Base-by-base conservation (phyloP, 1,140 invertebrate genomes). In the Drosophila ironensis region DNA sequence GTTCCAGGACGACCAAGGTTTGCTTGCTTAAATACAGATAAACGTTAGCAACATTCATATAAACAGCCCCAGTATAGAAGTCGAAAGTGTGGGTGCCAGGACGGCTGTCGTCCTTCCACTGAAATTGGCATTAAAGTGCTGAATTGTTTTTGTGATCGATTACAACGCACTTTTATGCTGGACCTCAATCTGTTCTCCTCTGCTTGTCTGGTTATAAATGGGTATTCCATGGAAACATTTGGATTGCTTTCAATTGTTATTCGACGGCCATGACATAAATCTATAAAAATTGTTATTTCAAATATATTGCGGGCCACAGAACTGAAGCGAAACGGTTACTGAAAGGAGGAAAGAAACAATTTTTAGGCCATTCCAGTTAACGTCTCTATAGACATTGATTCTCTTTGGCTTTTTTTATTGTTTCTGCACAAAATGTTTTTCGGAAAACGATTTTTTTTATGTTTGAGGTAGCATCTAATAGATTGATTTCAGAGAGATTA, bases 11-110 rank as follows among this genome's bases (percentile, higher is more conserved):
- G 54, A 25, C 38, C 63, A 52, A 46, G 54, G 78, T 84, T 72
- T 68, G 63, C 77, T 84, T 84, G 72, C 63, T 82, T 84, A 82
- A 82, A 82, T 77, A 76, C 75, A 76, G 77, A 82, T 82, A 82
- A 82, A 82, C 64, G 67, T 73, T 54, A 84, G 44, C 69, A 78
- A 77, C 72, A 82, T 70, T 66, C 61, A 77, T 70, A 68, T 56
- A 69, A 77, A 72, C 44, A 68, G 48, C 74, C 24, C 57, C 4
- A 14, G 30, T 28, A 45, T 28, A 20, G 9, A 11, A 37, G 5
- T 30, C 8, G 30, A 38, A 27, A 33, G 68, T 56, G 57, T 52
- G 14, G 56, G 47, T 12, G 41, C 9, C 8, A 12, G 27, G n/a
- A 6, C 0, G n/a, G 12, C 3, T 20, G 17, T 37, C n/a, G 22